Evolutionary conservation across 1,140 invertebrate genomes (phyloP), one percentile per base, ranked within the genome.

Genomic region (Stenopsyche tienmushanensis): DNA sequence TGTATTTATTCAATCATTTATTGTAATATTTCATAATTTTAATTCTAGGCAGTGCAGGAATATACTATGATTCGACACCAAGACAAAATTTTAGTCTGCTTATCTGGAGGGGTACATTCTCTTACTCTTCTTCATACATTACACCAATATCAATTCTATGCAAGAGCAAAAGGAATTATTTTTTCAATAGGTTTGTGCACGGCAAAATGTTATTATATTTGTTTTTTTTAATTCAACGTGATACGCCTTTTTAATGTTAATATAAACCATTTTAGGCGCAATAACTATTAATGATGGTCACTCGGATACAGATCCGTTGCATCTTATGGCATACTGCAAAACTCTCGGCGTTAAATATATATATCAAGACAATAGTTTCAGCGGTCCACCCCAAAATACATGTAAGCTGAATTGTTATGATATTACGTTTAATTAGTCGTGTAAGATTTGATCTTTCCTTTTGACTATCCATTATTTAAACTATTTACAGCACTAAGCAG

Each of bases 21-120:
- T n/a, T n/a, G n/a, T 34, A 7, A 34, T 34, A 34, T 34, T 34
- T 34, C 29, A 34, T 7, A 62, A 53, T 58, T 66, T 47, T 24
- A 18, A 23, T 66, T 15, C 62, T 75, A 90, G 85, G 92, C 91
- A 0, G 82, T 96, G 15, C 85, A 89, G 62, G 90, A 93, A 71
- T 93, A 89, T 76, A 84, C 87, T 17, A 96, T 96, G 93, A 87
- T 97, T 15, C 81, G 85, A 64, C 84, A 92, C 73, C 90, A 89
- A 1, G 94, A 97, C 72, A 84, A 86, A 55, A 84, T 96, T 9
- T 77, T 96, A 69, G 84, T 96, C 1, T 95, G 94, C 76, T 78
- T 96, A n/a, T 90, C 90, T 0, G 91, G 88, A 0, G 90, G 90
- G 0, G 89, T 88, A 63, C 90, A 92, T 73, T 95, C 93, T 0